Percentiles rank a stretch among this genome's conserved stretches.
phyloP scores from a whole-genome alignment of 1,140 invertebrate genomes.

The Drosophila malerkotliana region DNA sequence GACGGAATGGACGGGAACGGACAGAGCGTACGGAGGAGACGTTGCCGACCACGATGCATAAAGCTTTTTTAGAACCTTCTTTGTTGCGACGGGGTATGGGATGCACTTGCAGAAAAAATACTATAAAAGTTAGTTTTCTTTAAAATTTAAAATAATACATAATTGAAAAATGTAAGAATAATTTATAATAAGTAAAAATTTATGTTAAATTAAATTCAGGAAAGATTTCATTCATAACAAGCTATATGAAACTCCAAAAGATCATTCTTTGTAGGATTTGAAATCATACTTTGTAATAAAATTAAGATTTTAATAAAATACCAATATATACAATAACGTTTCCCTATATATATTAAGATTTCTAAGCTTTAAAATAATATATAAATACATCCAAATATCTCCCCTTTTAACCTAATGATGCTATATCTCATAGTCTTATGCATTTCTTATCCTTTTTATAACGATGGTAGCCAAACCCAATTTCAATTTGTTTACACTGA shows the following conservation, averaged over 20 bases:
- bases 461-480: slow-evolving; percentile 13
- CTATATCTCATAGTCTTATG: no score
- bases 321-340: no score
- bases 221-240: no score
- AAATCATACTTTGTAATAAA: no score
- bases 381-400: no score
- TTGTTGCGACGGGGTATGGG: slow-evolving; percentile 59
- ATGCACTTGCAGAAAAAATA: slow-evolving; percentile 37
- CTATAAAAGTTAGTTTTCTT: neutral
- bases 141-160: neutral
- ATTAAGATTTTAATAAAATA: no score
- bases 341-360: no score
- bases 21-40: slow-evolving; percentile 27
- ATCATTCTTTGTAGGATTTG: no score
- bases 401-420: no score
- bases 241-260: no score
- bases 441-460: neutral
- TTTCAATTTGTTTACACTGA: slow-evolving; percentile 45
- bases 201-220: no score
- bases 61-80: slow-evolving; percentile 81
- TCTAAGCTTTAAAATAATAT: no score
- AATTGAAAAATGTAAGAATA: neutral
- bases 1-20: slow-evolving; percentile 21
- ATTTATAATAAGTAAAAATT: neutral
- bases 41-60: slow-evolving; percentile 60